Percentiles rank a stretch among this genome's conserved stretches.
phyloP scores from a whole-genome alignment of 2,113 vertebrate genomes.

The Oreocharis arfaki region DNA sequence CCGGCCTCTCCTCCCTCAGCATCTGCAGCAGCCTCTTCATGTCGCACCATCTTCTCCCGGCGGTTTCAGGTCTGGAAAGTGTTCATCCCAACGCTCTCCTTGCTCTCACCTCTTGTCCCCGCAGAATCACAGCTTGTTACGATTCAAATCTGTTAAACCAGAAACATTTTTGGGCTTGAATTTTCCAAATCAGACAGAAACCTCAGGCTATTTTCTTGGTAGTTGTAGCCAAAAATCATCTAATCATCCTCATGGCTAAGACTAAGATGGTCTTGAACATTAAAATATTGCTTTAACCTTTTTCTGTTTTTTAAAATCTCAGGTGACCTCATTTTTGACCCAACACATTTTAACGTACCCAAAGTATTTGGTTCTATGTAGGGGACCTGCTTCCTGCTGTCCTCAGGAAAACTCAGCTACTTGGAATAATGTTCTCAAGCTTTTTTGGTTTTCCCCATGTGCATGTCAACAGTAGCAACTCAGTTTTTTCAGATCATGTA shows the following conservation, averaged over 20 bases:
- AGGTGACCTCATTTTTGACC: not conserved
- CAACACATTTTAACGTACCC: not conserved
- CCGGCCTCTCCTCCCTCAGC: too few relatives aligned
- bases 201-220: not conserved
- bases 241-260: not conserved
- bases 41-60: not conserved
- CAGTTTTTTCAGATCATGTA: not conserved
- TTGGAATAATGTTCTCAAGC: not conserved
- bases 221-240: not conserved
- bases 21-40: not conserved
- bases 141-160: too few relatives aligned
- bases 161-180: not conserved
- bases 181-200: not conserved
- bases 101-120: not conserved
- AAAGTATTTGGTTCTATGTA: not conserved
- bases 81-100: not conserved
- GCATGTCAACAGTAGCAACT: not conserved
- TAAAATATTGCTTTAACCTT: not conserved
- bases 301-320: not conserved
- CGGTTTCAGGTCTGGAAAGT: fast-evolving
- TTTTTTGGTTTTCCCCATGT: not conserved
- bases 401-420: not conserved
- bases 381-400: not conserved
- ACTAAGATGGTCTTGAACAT: not conserved
- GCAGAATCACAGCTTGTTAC: fast-evolving